Evolutionary conservation across 2,113 vertebrate species (phyloP), one percentile per base, ranked within the genome.

Genomic region (Lepus americanus): DNA sequence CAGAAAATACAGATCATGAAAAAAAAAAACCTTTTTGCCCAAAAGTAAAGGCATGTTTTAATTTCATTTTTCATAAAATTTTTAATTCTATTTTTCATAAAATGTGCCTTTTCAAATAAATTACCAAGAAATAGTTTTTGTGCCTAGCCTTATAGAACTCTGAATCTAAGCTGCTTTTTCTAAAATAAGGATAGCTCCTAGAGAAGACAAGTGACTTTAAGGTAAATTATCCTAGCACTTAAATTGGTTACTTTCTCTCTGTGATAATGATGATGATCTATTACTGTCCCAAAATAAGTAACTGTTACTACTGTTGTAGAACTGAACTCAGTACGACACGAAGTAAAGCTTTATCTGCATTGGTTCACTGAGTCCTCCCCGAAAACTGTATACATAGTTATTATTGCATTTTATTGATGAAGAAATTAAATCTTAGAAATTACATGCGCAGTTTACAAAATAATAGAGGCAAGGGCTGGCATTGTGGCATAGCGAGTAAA

Each of bases 171-270:
- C 4, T 72, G 6, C 44, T 29, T 93, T 63, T 33, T 76, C 29
- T 64, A 49, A 73, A 90, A 78, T 10, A 64, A 88, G 87, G 67
- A 20, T 61, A 96, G 3, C 31, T 74, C 10, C 87, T 72, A 76
- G 73, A 85, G 86, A 51, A 63, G 44, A 44, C 80, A 94, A 61
- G 12, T 61, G 0, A 59, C 13, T 77, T 78, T 2, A 77, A 13
- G 70, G 22, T 64, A 49, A 67, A 82, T 92, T 9, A 59, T 61
- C 59, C 51, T 53, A 36, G 0, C 94, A 55, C 1, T 0, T 87
- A 93, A 95, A 89, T 72, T 64, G 76, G 4, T 0, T 70, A 0
- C 1, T 51, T 79, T 90, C 16, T 83, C 84, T 73, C 87, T 79
- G 49, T 29, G 74, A n/a, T 86, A 61, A 33, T 77, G 31, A 33